These are phyloP conservation scores for Rachycentron canadum DNA, from an alignment of 2,797 vertebrate genomes.

Conservation along the genomic window DNA sequence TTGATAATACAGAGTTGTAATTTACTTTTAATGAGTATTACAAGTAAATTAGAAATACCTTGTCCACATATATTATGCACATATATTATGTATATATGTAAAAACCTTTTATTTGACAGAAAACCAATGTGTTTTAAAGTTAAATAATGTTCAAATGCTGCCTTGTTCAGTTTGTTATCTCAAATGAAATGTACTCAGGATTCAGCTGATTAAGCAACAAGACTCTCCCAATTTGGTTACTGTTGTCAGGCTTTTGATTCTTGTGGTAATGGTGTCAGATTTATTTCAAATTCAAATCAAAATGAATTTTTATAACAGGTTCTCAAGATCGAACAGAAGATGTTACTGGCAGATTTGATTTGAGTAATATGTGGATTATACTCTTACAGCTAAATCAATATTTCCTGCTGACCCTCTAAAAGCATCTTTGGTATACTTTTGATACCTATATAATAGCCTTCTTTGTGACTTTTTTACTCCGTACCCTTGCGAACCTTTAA, in stretches of 20 bases:
- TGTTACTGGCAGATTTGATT: neutral
- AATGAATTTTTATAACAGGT: neutral
- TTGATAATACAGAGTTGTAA: neutral
- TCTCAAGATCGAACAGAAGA: neutral
- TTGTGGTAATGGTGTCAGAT: too few species aligned
- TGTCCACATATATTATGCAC: neutral
- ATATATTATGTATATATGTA: neutral
- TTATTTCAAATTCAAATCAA: neutral
- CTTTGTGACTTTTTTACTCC: neutral
- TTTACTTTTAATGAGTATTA: neutral
- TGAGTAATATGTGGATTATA: neutral
- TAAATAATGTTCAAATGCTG: neutral
- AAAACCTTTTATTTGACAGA: neutral
- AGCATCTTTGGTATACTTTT: too few species aligned
- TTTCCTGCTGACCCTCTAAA: too few species aligned
- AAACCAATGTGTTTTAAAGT: neutral
- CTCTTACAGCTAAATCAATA: too few species aligned
- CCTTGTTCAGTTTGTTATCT: constrained; percentile 7
- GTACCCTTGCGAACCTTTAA: neutral
- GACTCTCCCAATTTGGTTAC: neutral
- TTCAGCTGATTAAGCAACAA: neutral
- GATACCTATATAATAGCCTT: neutral
- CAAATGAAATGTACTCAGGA: constrained; percentile 3
- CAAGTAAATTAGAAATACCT: constrained; percentile 1
- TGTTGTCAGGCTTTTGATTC: neutral